Evolutionary conservation across 1,140 invertebrate species (phyloP).

Genomic region (Philotrypesis tridentata): DNA sequence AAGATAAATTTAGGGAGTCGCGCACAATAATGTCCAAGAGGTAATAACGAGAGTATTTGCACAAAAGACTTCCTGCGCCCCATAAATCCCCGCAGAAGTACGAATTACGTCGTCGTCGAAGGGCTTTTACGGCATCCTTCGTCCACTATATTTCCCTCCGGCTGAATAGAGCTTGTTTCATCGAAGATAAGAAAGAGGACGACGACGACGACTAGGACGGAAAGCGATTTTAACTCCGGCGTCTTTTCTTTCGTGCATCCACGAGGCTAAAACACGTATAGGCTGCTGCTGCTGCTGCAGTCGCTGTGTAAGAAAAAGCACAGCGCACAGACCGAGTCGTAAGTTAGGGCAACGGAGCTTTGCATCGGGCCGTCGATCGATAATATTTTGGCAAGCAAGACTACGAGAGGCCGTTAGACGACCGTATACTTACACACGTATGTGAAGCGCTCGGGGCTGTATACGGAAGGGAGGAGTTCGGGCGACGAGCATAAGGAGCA

Average conservation of each 20-base stretch:
- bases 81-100: slow-evolving; percentile 38
- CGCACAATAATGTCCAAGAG: slow-evolving; percentile 1
- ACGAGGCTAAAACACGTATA: neutral
- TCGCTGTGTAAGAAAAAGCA: slow-evolving; percentile 42
- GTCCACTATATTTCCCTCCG: slow-evolving; percentile 36
- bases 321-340: slow-evolving; percentile 41
- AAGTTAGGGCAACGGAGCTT: slow-evolving; percentile 50
- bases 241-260: neutral
- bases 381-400: slow-evolving; percentile 63
- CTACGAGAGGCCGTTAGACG: slow-evolving; percentile 26
- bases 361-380: slow-evolving; percentile 49
- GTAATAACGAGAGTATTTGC: neutral
- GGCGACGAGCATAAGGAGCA: neutral
- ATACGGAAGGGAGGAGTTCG: slow-evolving; percentile 26
- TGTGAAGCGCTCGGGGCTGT: neutral
- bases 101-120: slow-evolving; percentile 33
- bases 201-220: neutral
- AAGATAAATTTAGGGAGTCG: slow-evolving; percentile 9
- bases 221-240: slow-evolving; percentile 23
- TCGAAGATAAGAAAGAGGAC: slow-evolving; percentile 12
- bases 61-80: slow-evolving; percentile 45
- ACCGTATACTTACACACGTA: neutral
- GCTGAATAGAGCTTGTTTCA: slow-evolving; percentile 37
- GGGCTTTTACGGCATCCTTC: neutral
- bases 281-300: neutral